Conservation (phyloP, 1,140 invertebrate species). For the Neotoxoptera formosana region DNA sequence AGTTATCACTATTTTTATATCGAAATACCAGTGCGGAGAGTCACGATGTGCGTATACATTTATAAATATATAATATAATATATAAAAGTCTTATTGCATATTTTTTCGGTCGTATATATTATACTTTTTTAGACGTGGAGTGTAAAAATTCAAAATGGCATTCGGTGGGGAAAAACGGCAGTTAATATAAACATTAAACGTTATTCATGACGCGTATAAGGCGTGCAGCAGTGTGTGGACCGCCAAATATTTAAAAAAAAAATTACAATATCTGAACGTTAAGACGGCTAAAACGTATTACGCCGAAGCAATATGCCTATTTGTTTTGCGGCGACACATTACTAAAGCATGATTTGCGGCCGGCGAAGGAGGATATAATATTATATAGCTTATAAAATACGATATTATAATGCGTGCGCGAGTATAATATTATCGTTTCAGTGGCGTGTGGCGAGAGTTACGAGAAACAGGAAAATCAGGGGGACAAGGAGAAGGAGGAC, state of each 20-base stretch:
- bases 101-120: background rate
- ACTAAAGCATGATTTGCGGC: background rate
- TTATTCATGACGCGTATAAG: background rate
- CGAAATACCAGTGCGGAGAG: background rate
- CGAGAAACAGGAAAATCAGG: background rate
- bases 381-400: background rate
- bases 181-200: slow-evolving; percentile 11
- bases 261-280: background rate
- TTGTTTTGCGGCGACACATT: slow-evolving; percentile 15
- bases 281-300: background rate
- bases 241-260: background rate
- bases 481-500: background rate
- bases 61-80: background rate
- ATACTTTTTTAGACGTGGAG: background rate
- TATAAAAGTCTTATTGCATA: background rate
- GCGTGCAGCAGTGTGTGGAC: background rate
- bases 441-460: background rate
- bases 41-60: background rate
- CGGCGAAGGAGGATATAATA: background rate
- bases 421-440: background rate
- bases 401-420: background rate
- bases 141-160: background rate
- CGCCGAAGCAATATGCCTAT: background rate
- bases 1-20: background rate
- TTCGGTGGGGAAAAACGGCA: background rate